Conservation (phyloP, 2,113 vertebrate species). For the Phylloscopus trochiloides region DNA sequence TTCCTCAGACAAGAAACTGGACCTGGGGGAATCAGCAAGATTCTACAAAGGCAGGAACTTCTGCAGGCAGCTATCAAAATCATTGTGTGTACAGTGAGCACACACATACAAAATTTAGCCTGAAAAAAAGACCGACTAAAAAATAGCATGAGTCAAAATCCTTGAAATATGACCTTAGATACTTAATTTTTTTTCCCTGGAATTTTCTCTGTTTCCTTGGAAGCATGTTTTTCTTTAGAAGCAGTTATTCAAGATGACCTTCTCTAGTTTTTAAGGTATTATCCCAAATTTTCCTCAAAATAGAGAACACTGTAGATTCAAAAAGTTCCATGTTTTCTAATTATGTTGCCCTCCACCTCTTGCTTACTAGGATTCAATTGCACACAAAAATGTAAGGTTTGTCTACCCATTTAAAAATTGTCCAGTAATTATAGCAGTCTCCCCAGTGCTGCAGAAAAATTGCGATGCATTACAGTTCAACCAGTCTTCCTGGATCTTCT, state of each 20-base stretch:
- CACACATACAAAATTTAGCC: background rate
- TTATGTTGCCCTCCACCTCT: fast-evolving
- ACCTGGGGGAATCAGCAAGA: background rate
- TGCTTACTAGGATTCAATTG: background rate
- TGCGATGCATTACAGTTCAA: background rate
- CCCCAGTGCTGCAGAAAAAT: background rate
- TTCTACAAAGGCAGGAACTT: background rate
- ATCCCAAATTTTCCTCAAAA: background rate
- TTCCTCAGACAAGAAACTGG: background rate
- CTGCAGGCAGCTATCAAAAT: background rate
- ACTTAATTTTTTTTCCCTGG: background rate
- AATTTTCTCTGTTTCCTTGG: background rate
- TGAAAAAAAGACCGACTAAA: background rate
- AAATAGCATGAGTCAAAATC: background rate
- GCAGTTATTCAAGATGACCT: background rate
- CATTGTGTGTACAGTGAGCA: background rate
- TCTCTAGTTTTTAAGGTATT: background rate
- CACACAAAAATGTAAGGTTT: background rate
- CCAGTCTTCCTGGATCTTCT: background rate
- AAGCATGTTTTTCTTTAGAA: background rate
- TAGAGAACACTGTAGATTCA: background rate
- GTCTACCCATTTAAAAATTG: background rate
- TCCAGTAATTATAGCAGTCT: background rate
- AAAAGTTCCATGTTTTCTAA: background rate
- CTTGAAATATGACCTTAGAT: background rate